Conservation (phyloP, 2,797 vertebrate species). For the Centropyge bicolor region DNA sequence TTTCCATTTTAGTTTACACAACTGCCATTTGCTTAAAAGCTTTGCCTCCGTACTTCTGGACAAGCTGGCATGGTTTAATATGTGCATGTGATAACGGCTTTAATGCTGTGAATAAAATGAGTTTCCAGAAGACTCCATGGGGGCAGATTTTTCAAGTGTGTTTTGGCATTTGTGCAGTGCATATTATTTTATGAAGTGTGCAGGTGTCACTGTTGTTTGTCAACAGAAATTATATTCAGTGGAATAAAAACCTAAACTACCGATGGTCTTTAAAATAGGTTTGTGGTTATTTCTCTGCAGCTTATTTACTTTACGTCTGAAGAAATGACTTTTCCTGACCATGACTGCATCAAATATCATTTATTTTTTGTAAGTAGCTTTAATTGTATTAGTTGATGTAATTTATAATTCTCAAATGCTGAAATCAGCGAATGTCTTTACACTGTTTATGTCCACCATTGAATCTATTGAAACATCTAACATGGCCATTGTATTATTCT, state of each 20-base stretch:
- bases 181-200: conserved; percentile 64
- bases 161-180: conserved; percentile 47
- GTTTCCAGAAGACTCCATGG: conserved; percentile 58
- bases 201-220: conserved; percentile 58
- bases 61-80: conserved; percentile 70
- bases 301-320: not conserved
- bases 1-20: conserved; percentile 77
- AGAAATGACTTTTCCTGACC: not conserved
- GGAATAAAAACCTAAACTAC: conserved; percentile 28
- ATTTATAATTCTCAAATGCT: not conserved
- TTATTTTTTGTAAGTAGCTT: not conserved
- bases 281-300: conserved; percentile 20
- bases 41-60: conserved; percentile 70
- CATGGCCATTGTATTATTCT: not conserved
- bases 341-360: not conserved
- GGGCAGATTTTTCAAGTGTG: conserved; percentile 65
- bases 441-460: not conserved
- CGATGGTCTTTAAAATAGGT: conserved; percentile 15
- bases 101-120: conserved; percentile 72
- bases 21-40: conserved; percentile 81
- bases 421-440: not conserved
- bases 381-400: not conserved
- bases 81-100: conserved; percentile 71
- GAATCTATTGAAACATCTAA: not conserved
- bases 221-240: conserved; percentile 24